Base-by-base conservation (phyloP, 1,140 invertebrate genomes). In the Achroia grisella region DNA sequence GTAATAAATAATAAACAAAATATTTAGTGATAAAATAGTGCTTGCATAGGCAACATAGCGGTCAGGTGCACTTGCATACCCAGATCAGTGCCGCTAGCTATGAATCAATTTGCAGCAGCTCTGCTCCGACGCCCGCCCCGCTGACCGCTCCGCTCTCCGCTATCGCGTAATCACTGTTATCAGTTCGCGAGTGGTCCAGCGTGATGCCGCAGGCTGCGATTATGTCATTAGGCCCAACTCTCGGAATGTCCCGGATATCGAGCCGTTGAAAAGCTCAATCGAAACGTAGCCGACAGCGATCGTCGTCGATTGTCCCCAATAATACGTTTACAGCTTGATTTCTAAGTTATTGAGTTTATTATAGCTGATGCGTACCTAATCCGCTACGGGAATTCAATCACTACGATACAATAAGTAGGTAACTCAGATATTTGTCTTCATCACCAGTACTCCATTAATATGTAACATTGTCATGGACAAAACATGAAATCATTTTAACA, bases 51-150 rank as follows among this genome's bases (percentile, higher is more conserved):
- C 6, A 6, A 6, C 17, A 23, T 23, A 23, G 17, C 35, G 30
- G 36, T 52, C 59, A 55, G 59, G 49, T 62, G 52, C 48, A 17
- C 12, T 37, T 41, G 10, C 11, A 9, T 11, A 33, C 36, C 32
- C 32, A 33, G n/a, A n/a, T n/a, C n/a, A 13, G 9, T 37, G 74
- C 71, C 68, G 44, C 31, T 44, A 68, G 74, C 62, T 50, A 58
- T 43, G 52, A 78, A 75, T 73, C 70, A 66, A 75, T 78, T 68
- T 62, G 64, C 62, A 54, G 54, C 60, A 60, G 48, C 43, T 34
- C 29, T 15, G 44, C 48, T 17, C 48, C 35, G 56, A 48, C 57
- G 50, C 45, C 53, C 54, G 54, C 56, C 56, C 41, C 52, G 53
- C 58, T 59, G 51, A 48, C 54, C 57, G 54, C 56, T 50, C 42